Percentiles rank a stretch among this genome's conserved stretches.
Conservation (phyloP, 2,797 vertebrate species). For the Phalanger gymnotis region DNA sequence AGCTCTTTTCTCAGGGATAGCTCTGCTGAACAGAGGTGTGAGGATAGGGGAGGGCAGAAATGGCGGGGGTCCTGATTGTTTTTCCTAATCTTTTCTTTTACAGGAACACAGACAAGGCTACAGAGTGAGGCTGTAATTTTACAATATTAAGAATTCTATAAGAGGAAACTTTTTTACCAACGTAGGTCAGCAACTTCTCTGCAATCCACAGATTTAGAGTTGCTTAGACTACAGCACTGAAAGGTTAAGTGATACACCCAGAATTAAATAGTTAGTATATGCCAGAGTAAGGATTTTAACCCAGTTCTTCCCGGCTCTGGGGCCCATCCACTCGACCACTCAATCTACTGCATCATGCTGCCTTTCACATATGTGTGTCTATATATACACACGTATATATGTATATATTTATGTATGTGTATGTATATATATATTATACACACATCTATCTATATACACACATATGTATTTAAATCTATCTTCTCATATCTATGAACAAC, state of each 20-base stretch:
- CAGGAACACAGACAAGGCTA: background rate
- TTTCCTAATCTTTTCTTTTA: background rate
- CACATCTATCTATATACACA: background rate
- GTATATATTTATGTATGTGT: background rate
- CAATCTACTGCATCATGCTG: background rate
- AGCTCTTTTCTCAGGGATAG: background rate
- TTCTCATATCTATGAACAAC: background rate
- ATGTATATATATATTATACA: background rate
- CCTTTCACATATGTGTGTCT: background rate
- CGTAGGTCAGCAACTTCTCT: background rate
- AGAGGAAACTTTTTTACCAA: background rate
- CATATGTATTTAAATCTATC: background rate
- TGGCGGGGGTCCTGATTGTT: background rate
- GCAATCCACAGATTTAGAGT: background rate
- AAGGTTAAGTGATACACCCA: background rate
- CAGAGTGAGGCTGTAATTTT: background rate
- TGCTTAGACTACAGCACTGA: background rate
- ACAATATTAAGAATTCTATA: background rate
- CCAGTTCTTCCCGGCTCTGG: background rate
- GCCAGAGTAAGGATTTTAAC: background rate
- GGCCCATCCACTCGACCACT: background rate
- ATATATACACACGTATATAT: accelerated
- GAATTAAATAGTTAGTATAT: background rate
- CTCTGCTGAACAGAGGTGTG: background rate
- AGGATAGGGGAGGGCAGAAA: background rate